Base-by-base conservation (phyloP, 2,113 vertebrate genomes). In the Salvelinus namaycush region DNA sequence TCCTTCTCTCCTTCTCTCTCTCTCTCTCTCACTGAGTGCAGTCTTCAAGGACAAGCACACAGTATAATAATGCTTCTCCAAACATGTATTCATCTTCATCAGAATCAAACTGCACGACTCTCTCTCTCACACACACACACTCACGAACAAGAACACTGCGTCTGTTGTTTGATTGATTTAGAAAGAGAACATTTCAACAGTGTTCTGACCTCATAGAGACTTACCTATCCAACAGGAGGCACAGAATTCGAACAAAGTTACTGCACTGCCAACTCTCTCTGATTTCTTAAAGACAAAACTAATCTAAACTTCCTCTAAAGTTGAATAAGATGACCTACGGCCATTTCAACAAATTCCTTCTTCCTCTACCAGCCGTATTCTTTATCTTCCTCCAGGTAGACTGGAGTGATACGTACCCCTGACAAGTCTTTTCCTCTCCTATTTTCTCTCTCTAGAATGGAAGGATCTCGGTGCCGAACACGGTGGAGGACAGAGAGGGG, bases 401-500 rank as follows among this genome's bases (percentile, higher is more conserved):
- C 8, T 44, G 39, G 39, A 44, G 39, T 44, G 39, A 44, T 44
- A 44, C 0, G 8, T 44, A 1, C 8, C 18, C 18, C 22, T 64
- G 51, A 13, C 51, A 57, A 57, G 18, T 73, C 39, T 73, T 51
- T 67, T 22, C 57, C n/a, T 72, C n/a, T 66, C 3, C 48, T 73
- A 51, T 75, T 75, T 18, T 76, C 1, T 76, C 59, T 26, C 22
- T 59, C 26, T 87, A 97, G 96, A 96, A 96, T 80, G 94, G 91
- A 68, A 76, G 22, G 0, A 76, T 92, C 76, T 83, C 86, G 5
- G 78, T 90, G 59, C 88, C 94, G 65, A 92, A 91, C 59, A 89
- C 95, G 0, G 89, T 83, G 0, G 93, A 95, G 74, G 94, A 95
- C 72, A 81, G 88, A 3, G 93, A 93, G 1, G 95, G 90, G 4